Conservation (phyloP, 2,113 vertebrate species). For the Chloebia gouldiae region DNA sequence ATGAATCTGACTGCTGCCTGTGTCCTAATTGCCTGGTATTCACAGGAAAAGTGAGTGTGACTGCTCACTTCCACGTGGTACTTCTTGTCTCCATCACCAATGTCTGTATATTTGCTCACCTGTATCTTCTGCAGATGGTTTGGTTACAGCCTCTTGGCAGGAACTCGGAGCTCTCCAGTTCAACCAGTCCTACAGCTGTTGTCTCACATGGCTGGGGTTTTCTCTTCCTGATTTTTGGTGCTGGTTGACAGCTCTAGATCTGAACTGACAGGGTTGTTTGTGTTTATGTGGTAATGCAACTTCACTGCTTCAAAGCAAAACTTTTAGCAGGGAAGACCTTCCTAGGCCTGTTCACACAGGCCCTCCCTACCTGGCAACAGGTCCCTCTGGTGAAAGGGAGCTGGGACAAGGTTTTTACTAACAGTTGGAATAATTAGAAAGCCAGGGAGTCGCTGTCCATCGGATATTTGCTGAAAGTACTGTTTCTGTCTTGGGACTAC, state of each 20-base stretch:
- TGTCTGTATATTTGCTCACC: neutral
- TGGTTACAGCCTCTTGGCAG: accelerated
- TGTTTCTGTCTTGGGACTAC: neutral
- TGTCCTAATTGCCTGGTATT: neutral
- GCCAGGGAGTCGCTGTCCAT: neutral
- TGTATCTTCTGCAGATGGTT: neutral
- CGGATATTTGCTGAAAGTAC: neutral
- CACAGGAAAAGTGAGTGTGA: neutral
- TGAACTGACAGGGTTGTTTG: neutral
- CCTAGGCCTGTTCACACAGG: neutral
- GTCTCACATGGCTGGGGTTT: neutral
- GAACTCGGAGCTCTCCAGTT: neutral
- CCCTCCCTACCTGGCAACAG: neutral
- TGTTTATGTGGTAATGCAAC: neutral
- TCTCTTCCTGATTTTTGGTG: neutral
- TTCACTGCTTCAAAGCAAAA: neutral
- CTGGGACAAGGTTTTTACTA: neutral
- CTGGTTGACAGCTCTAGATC: neutral
- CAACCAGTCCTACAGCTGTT: neutral
- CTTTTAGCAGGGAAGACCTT: neutral
- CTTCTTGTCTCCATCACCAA: neutral
- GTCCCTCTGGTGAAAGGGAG: neutral
- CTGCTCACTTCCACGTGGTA: neutral
- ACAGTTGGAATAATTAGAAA: neutral
- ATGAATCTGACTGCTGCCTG: conserved; percentile 12